phyloP scores from a whole-genome alignment of 2,888 invertebrate species.

The Lasioglossum vierecki region DNA sequence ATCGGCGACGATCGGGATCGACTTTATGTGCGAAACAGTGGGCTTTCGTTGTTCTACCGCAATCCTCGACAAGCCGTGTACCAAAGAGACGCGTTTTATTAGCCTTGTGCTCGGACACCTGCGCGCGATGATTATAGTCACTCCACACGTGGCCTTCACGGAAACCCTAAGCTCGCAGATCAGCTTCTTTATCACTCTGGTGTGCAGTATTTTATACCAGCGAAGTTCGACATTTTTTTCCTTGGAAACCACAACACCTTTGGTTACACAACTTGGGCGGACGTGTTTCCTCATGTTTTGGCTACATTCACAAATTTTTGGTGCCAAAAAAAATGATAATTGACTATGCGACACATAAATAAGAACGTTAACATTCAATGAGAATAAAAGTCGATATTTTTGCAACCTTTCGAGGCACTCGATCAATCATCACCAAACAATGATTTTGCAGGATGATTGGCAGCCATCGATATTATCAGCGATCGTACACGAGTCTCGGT shows the following conservation, averaged over 20 bases:
- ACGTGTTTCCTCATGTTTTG: background rate
- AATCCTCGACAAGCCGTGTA: background rate
- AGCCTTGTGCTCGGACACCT: background rate
- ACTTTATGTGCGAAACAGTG: background rate
- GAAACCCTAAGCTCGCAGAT: background rate
- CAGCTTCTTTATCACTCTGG: background rate
- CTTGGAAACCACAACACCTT: background rate
- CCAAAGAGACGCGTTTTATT: background rate
- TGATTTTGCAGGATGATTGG: background rate
- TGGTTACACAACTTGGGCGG: background rate
- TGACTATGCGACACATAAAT: background rate
- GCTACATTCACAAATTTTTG: background rate
- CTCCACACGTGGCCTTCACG: background rate
- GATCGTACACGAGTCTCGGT: constrained; percentile 35
- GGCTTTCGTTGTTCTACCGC: background rate
- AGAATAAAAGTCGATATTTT: background rate
- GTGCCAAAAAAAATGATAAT: background rate
- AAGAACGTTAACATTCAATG: background rate
- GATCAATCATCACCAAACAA: background rate
- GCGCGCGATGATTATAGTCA: background rate
- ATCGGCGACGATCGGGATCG: background rate
- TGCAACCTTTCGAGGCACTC: background rate
- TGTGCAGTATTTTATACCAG: background rate
- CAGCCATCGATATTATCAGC: constrained; percentile 5
- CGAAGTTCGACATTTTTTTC: background rate